A percentile compares a stretch with the other conserved stretches of the same genome.
phyloP scores from a whole-genome alignment of 2,797 vertebrate genomes.

The Coregonus sp. region DNA sequence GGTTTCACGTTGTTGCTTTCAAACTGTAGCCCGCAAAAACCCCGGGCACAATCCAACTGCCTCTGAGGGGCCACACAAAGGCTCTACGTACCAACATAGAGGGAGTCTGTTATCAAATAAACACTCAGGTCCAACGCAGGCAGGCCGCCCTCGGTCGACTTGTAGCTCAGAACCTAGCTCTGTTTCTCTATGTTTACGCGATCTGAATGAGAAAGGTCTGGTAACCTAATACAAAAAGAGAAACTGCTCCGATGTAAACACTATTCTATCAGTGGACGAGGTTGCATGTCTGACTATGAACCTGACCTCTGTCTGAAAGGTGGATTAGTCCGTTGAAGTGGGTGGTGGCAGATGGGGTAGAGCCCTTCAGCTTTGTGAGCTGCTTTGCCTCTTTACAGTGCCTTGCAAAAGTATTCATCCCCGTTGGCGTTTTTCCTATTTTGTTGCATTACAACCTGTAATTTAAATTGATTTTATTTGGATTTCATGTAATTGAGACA shows the following conservation, averaged over 20 bases:
- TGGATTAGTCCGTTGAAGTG: constrained; percentile 47
- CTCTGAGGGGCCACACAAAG: constrained; percentile 71
- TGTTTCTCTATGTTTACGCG: constrained; percentile 43
- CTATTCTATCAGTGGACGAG: constrained; percentile 38
- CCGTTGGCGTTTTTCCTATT: no score
- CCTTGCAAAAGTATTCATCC: no score
- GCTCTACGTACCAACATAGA: constrained; percentile 69
- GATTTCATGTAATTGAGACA: no score
- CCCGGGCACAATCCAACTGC: constrained; percentile 77
- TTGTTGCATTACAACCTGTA: no score
- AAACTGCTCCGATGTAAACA: constrained; percentile 51
- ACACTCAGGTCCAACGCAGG: constrained; percentile 59
- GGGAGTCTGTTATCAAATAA: constrained; percentile 75
- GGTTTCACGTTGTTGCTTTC: constrained; percentile 80
- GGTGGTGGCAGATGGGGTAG: constrained; percentile 33
- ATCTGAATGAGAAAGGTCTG: constrained; percentile 50
- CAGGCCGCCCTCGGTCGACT: constrained; percentile 25
- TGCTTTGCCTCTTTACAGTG: constrained; percentile 55
- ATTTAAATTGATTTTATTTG: no score
- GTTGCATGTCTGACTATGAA: not conserved
- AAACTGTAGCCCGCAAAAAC: constrained; percentile 73
- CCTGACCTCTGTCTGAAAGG: not conserved
- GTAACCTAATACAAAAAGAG: constrained; percentile 20
- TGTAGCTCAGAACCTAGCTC: constrained; percentile 40
- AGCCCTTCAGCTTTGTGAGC: constrained; percentile 46